Evolutionary conservation across 1,140 invertebrate species (phyloP).

Genomic region (Polypedilum vanderplanki): DNA sequence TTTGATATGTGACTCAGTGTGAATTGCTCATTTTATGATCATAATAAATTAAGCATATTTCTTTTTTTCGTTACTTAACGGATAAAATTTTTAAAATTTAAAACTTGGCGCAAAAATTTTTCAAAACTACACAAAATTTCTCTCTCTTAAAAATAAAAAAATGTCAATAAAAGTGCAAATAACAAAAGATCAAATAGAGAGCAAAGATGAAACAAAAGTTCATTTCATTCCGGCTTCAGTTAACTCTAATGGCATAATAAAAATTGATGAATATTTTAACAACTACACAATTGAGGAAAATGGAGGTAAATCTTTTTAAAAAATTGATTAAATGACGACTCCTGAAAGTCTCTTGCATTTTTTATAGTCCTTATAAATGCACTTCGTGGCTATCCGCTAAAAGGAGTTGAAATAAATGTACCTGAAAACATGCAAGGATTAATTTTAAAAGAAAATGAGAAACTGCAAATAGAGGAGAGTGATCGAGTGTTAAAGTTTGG

Average conservation of each 20-base stretch:
- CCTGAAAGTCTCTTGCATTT: slow-evolving; percentile 30
- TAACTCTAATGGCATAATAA: slow-evolving; percentile 57
- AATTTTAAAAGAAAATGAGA: slow-evolving; percentile 54
- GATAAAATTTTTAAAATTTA: too few relatives aligned
- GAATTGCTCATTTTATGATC: too few relatives aligned
- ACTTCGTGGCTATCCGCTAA: slow-evolving; percentile 58
- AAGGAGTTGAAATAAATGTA: slow-evolving; percentile 51
- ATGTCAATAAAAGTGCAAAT: slow-evolving; percentile 50
- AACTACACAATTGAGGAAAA: slow-evolving; percentile 49
- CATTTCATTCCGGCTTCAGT: slow-evolving; percentile 73
- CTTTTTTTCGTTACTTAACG: too few relatives aligned
- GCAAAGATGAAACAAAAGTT: slow-evolving; percentile 43
- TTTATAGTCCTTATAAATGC: slow-evolving; percentile 48
- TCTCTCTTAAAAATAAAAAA: slow-evolving; percentile 27
- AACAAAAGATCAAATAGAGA: slow-evolving; percentile 44
- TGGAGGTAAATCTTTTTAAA: slow-evolving; percentile 35
- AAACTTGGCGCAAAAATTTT: too few relatives aligned
- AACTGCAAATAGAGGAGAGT: slow-evolving; percentile 46
- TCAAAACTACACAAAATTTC: too few relatives aligned
- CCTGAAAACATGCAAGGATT: slow-evolving; percentile 56
- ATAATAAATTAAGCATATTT: too few relatives aligned
- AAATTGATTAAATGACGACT: slow-evolving; percentile 30
- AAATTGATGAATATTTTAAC: slow-evolving; percentile 62
- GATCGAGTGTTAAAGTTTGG: slow-evolving; percentile 52
- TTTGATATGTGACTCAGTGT: too few relatives aligned